These are phyloP conservation scores for Cetoscarus ocellatus DNA, from an alignment of 2,797 vertebrate species.

Conservation along the genomic window DNA sequence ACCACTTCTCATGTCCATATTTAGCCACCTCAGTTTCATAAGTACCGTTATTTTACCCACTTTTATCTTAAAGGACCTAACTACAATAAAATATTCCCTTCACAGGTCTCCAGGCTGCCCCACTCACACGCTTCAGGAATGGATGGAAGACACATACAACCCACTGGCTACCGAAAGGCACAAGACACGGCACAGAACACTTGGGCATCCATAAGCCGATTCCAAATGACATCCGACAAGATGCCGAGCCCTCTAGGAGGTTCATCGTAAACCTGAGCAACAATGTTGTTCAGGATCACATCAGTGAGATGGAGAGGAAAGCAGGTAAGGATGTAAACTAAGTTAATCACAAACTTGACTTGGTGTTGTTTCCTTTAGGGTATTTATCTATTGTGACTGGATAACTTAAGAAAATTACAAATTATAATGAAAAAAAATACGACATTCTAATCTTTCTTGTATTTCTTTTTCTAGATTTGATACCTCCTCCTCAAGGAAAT, in stretches of 20 bases:
- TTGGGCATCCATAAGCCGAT: not conserved
- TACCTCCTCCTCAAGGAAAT: slow-evolving; percentile 30
- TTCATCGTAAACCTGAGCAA: slow-evolving; percentile 68
- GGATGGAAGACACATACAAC: slow-evolving; percentile 3
- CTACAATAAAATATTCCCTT: not conserved
- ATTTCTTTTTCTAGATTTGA: slow-evolving; percentile 39
- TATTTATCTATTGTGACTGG: not conserved
- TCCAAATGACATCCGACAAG: slow-evolving; percentile 44
- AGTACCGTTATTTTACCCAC: no score
- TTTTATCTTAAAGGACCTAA: not conserved
- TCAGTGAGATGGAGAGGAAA: slow-evolving; percentile 63
- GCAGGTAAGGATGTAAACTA: slow-evolving; percentile 31
- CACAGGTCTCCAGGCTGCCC: slow-evolving; percentile 75
- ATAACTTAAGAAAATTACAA: no score
- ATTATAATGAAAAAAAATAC: no score
- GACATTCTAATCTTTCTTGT: not conserved
- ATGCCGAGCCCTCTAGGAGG: slow-evolving; percentile 66
- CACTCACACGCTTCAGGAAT: slow-evolving; percentile 41
- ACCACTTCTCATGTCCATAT: no score
- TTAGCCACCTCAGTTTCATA: no score
- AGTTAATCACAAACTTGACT: not conserved
- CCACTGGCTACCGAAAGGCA: slow-evolving; percentile 22
- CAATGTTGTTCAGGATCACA: slow-evolving; percentile 58
- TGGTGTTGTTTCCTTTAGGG: not conserved
- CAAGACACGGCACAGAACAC: slow-evolving; percentile 8